These are phyloP conservation scores for Apodemus sylvaticus DNA, from an alignment of 2,113 vertebrate species.

Conservation along the genomic window DNA sequence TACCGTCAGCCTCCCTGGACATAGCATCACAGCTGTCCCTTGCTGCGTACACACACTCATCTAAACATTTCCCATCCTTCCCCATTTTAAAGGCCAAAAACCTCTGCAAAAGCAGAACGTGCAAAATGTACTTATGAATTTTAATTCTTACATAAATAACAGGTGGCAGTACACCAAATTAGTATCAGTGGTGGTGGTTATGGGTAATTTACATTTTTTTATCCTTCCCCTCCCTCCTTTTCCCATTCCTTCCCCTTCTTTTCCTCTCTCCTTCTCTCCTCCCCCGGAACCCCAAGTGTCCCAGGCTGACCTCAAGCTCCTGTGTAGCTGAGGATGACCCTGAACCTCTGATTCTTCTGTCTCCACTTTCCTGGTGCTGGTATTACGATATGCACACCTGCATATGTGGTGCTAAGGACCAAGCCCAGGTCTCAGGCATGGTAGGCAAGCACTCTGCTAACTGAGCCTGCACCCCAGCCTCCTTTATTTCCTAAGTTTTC, in stretches of 20 bases:
- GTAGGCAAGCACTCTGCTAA: not conserved
- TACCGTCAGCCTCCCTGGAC: not conserved
- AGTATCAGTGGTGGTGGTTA: not conserved
- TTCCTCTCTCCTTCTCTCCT: not conserved
- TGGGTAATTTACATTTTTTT: conserved; percentile 38
- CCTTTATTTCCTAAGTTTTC: conserved; percentile 55
- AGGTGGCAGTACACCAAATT: not conserved
- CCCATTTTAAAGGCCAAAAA: not conserved
- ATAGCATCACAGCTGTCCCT: not conserved
- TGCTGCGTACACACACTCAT: not conserved
- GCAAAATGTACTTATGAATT: conserved; percentile 43
- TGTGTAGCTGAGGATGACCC: not conserved
- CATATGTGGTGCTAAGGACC: not conserved
- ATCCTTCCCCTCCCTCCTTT: not conserved
- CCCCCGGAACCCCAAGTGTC: not conserved
- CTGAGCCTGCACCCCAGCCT: not conserved
- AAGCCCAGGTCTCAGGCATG: not conserved
- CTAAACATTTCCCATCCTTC: not conserved
- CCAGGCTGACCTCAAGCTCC: not conserved
- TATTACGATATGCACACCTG: too few relatives aligned
- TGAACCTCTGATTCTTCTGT: not conserved
- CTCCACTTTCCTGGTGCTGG: not conserved
- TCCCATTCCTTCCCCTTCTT: not conserved
- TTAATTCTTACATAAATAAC: conserved; percentile 57
- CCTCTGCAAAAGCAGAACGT: not conserved